Base-by-base conservation (phyloP, 2,888 invertebrate species). In the Diarsia dahlii region DNA sequence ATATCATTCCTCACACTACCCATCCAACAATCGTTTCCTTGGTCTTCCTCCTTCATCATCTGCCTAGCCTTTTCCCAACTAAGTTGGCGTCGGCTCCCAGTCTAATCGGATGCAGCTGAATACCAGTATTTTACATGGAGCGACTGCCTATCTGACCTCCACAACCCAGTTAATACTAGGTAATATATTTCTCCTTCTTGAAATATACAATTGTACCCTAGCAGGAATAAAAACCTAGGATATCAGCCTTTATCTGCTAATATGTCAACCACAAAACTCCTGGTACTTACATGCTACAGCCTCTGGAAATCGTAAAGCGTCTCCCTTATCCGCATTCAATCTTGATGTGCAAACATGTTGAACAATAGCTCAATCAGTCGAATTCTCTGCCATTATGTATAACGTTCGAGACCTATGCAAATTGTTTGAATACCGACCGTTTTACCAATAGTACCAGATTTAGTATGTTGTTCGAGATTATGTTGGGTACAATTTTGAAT, bases 351-450 rank as follows among this genome's bases (percentile, higher is more conserved):
- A 87, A 86, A 85, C 80, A 86, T 66, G 34, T 58, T 66, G 80
- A 85, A 87, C 86, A 85, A 86, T 83, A 67, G 77, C 81, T 84
- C 87, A 86, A 85, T 86, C 85, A 84, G 67, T 28, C 78, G 63
- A 78, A 78, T 81, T 64, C 79, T 68, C 66, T 39, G 45, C 74
- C 75, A 84, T 79, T 74, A 82, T 68, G 72, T 72, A 78, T 78
- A 73, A 66, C 63, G 74, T 73, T 56, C 65, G 65, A 74, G 73
- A 74, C 71, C 74, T 76, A 74, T 78, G 78, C 76, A 87, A 84
- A 82, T 87, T 67, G 74, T 76, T 79, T 72, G 82, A 78, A 20
- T 72, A 75, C 60, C 75, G 12, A 75, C 39, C 63, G 71, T 71
- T 73, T 75, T 65, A 18, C 58, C 58, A 85, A 77, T 72, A n/a